Base-by-base conservation (phyloP, 2,888 invertebrate genomes). In the Micropterix aruncella region DNA sequence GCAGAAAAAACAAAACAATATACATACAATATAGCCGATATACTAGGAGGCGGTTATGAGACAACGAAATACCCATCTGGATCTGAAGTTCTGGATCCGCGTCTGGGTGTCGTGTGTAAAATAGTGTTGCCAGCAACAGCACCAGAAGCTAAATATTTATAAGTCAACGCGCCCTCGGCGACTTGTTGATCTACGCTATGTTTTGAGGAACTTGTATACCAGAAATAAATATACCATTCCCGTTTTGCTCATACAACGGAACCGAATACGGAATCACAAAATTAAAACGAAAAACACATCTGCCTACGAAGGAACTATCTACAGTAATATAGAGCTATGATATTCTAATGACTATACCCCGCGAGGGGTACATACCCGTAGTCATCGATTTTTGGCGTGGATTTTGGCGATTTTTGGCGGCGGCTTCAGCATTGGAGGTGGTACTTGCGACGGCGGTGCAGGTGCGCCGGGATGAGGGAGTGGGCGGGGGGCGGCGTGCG, bases 171-270 rank as follows among this genome's bases (percentile, higher is more conserved):
- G 27, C 27, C 27, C 27, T 27, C 27, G 27, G 27, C 27, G 27
- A 27, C 27, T 7, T 7, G 27, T 27, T 27, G 27, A 27, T 7
- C 27, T 27, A 27, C 47, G 66, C 70, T 70, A 70, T 69, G 61
- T 61, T 57, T n/a, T 73, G 77, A 81, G 80, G 81, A 81, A 80
- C 81, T 80, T 80, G 78, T 80, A 81, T 81, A 81, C 80, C 80
- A 77, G 57, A 57, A 55, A 54, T 55, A 60, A 59, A 56, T 55
- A 55, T 55, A 55, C 50, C 52, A 46, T 50, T 50, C 47, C 42
- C 47, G 45, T 51, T 44, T 43, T 48, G 27, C 27, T 27, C 48
- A 45, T 48, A 50, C 48, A 50, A 48, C 44, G 50, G 50, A 44
- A 49, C 45, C 42, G 47, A 44, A 39, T 12, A 17, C 12, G 38